Evolutionary conservation across 30 jellyfish, hydroid and myxozoan genomes (phyloP).

Genomic region (Catostylus mosaicus): DNA sequence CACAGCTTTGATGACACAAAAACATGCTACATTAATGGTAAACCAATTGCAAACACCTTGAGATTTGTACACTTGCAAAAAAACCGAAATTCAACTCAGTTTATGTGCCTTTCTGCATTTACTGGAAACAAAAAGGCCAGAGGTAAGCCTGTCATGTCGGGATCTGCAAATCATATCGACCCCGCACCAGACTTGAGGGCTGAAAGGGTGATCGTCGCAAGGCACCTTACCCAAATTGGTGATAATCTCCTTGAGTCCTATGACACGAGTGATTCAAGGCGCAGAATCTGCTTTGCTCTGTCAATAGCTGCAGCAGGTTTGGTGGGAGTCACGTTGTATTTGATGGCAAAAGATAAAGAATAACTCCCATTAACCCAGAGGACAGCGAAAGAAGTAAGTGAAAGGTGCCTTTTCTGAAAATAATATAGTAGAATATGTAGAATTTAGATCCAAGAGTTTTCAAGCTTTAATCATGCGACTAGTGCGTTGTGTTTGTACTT

Average conservation of each 20-base stretch:
- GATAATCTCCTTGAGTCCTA: conserved; percentile 39
- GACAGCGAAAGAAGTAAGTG: neutral
- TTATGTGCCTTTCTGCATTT: conserved; percentile 27
- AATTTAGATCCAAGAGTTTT: too few relatives aligned
- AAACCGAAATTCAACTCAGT: neutral
- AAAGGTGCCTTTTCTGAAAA: too few relatives aligned
- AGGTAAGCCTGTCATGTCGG: neutral
- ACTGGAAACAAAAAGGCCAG: neutral
- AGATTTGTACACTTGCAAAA: neutral
- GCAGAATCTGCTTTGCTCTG: conserved; percentile 12
- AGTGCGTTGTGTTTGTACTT: too few relatives aligned
- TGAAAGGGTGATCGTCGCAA: conserved; percentile 15
- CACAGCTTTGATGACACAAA: conserved; percentile 20
- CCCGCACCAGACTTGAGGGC: conserved; percentile 54
- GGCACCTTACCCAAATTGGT: conserved; percentile 58
- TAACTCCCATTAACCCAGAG: neutral
- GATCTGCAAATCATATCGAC: conserved; percentile 38
- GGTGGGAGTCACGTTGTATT: conserved; percentile 37
- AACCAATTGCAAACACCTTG: conserved; percentile 11
- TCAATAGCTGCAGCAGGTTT: conserved; percentile 51
- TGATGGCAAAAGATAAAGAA: conserved; percentile 16
- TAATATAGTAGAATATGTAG: too few relatives aligned
- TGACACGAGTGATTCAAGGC: neutral
- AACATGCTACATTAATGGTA: neutral
- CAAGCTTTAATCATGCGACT: too few relatives aligned